Evolutionary conservation across 2,113 vertebrate species (phyloP).

Genomic region (Fregata magnificens): DNA sequence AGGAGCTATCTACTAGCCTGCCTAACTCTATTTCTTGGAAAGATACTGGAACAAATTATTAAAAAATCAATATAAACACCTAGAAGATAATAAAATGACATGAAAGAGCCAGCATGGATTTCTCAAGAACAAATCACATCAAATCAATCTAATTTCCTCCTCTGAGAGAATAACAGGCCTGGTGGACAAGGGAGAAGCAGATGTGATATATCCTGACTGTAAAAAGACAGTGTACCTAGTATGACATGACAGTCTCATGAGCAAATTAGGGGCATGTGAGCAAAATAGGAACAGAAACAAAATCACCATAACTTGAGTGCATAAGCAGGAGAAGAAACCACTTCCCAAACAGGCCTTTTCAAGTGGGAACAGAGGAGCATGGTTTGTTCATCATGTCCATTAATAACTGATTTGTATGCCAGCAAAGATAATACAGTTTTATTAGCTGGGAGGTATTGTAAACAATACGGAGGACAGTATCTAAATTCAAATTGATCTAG

Average conservation of each 20-base stretch:
- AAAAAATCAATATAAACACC: conserved; percentile 30
- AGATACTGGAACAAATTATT: conserved; percentile 3
- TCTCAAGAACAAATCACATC: conserved; percentile 14
- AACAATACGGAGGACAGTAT: neutral
- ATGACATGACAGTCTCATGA: neutral
- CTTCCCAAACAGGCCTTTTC: neutral
- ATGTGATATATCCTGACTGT: neutral
- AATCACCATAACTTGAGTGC: neutral
- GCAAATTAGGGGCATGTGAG: neutral
- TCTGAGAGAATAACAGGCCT: neutral
- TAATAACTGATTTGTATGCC: neutral
- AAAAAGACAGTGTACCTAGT: neutral
- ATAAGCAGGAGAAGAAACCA: neutral
- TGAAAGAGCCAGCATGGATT: neutral
- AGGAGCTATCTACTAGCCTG: neutral
- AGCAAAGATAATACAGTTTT: neutral
- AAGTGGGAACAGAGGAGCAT: neutral
- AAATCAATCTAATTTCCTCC: conserved; percentile 15
- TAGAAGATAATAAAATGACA: conserved; percentile 10
- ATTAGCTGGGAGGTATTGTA: neutral
- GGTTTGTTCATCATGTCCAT: neutral
- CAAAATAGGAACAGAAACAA: neutral
- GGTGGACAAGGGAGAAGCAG: neutral
- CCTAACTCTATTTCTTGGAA: conserved; percentile 4
- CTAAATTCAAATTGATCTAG: neutral